phyloP scores from a whole-genome alignment of 1,140 invertebrate genomes.

The Drosophila mayri region DNA sequence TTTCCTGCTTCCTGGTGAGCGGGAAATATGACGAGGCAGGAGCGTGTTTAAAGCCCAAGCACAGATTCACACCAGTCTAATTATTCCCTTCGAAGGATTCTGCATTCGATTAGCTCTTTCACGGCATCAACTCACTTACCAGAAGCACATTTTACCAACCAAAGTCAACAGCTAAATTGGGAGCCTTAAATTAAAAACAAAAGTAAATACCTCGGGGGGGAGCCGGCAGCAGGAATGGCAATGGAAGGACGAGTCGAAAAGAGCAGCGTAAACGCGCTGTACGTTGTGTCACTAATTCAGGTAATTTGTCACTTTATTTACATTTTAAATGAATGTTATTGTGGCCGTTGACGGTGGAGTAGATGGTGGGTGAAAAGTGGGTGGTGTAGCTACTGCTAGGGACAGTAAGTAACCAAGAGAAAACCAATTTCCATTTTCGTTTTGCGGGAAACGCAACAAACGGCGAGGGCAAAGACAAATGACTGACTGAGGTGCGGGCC shows the following conservation, averaged over 20 bases:
- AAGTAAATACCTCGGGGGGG: constrained; percentile 35
- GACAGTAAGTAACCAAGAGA: constrained; percentile 69
- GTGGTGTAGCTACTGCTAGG: constrained; percentile 24
- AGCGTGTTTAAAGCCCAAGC: neutral
- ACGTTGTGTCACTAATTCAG: constrained; percentile 78
- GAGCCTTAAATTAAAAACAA: constrained; percentile 51
- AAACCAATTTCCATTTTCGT: constrained; percentile 81
- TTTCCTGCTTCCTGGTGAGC: neutral
- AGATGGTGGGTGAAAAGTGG: constrained; percentile 10
- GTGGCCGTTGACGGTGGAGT: constrained; percentile 32
- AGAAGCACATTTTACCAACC: constrained; percentile 33
- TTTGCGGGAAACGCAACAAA: constrained; percentile 70
- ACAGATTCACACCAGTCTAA: neutral
- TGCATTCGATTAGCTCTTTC: constrained; percentile 32
- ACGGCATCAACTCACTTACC: constrained; percentile 27
- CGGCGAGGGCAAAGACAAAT: constrained; percentile 71
- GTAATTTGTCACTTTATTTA: constrained; percentile 83
- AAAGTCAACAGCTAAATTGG: constrained; percentile 64
- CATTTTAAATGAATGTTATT: constrained; percentile 78
- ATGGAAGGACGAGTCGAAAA: constrained; percentile 25
- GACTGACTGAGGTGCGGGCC: constrained; percentile 68
- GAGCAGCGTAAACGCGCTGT: constrained; percentile 59
- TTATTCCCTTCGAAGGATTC: neutral
- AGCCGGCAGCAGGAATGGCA: neutral
- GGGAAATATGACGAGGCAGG: neutral